Evolutionary conservation across 2,113 vertebrate species (phyloP).

Genomic region (Oxygymnocypris stewartii): DNA sequence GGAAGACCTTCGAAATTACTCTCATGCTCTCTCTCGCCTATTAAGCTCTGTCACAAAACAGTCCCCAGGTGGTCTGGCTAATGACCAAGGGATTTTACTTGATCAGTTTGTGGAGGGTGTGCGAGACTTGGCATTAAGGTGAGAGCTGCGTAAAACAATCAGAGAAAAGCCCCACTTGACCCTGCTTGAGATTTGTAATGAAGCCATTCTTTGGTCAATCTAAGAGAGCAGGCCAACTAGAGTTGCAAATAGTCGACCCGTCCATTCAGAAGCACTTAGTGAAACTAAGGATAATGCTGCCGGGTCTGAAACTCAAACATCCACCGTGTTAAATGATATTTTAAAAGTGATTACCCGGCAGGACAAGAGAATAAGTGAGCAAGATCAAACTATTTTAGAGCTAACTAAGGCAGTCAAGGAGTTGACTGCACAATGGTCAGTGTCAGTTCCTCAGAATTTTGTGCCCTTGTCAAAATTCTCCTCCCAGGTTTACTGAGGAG

Average conservation of each 20-base stretch:
- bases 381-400: constrained; percentile 10
- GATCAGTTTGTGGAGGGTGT: constrained; percentile 41
- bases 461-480: background rate
- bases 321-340: constrained; percentile 13
- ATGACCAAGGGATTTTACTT: background rate
- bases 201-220: constrained; percentile 29
- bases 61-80: background rate
- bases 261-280: background rate
- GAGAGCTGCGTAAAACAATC: constrained; percentile 31
- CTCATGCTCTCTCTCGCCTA: constrained; percentile 27
- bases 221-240: background rate
- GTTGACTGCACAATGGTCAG: background rate
- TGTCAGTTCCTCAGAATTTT: background rate
- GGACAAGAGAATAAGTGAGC: constrained; percentile 15
- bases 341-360: constrained; percentile 22
- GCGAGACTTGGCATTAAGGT: background rate
- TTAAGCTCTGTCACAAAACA: constrained; percentile 18
- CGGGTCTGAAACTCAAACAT: background rate
- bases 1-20: constrained; percentile 28
- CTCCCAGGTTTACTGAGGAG: constrained; percentile 34
- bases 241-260: background rate
- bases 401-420: background rate
- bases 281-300: background rate
- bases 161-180: constrained; percentile 5
- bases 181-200: constrained; percentile 21